Percentiles rank a stretch among this genome's conserved stretches.
Evolutionary conservation across 2,888 invertebrate genomes (phyloP).

Genomic region (Muscina levida): DNA sequence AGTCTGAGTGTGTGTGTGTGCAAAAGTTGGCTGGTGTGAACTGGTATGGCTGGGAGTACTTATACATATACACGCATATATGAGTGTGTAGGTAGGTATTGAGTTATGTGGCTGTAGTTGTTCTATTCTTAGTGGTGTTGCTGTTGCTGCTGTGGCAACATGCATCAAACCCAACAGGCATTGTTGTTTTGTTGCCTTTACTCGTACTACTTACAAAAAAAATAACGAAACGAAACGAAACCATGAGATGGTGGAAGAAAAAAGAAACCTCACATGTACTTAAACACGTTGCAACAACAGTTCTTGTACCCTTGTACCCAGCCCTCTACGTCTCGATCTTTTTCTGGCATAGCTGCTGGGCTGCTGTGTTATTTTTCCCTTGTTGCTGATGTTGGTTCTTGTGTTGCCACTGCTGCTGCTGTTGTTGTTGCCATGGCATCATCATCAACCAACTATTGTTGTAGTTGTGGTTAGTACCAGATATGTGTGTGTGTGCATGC

Average conservation of each 20-base stretch:
- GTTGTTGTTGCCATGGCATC: slow-evolving; percentile 29
- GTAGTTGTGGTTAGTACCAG: slow-evolving; percentile 31
- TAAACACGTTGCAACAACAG: slow-evolving; percentile 63
- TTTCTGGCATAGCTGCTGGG: slow-evolving; percentile 35
- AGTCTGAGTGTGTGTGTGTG: background rate
- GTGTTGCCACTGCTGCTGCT: background rate
- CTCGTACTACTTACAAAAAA: no score
- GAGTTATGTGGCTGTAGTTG: slow-evolving; percentile 1
- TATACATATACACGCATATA: no score
- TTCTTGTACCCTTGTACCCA: no score
- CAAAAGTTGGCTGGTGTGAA: no score
- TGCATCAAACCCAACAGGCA: slow-evolving; percentile 56
- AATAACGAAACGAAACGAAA: slow-evolving; percentile 7
- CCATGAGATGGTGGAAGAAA: slow-evolving; percentile 21
- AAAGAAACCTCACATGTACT: slow-evolving; percentile 53
- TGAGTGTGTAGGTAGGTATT: slow-evolving; percentile 17
- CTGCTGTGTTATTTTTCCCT: slow-evolving; percentile 16
- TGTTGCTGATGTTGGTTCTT: slow-evolving; percentile 12
- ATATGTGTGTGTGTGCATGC: slow-evolving; percentile 9
- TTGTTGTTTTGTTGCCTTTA: slow-evolving; percentile 49
- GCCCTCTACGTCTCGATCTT: slow-evolving; percentile 12
- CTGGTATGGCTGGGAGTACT: no score
- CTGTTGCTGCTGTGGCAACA: slow-evolving; percentile 43
- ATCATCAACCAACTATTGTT: slow-evolving; percentile 39
- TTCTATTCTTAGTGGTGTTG: background rate